Percentiles rank a stretch among this genome's conserved stretches.
Conservation (phyloP, 2,797 vertebrate genomes). For the Champsocephalus esox region DNA sequence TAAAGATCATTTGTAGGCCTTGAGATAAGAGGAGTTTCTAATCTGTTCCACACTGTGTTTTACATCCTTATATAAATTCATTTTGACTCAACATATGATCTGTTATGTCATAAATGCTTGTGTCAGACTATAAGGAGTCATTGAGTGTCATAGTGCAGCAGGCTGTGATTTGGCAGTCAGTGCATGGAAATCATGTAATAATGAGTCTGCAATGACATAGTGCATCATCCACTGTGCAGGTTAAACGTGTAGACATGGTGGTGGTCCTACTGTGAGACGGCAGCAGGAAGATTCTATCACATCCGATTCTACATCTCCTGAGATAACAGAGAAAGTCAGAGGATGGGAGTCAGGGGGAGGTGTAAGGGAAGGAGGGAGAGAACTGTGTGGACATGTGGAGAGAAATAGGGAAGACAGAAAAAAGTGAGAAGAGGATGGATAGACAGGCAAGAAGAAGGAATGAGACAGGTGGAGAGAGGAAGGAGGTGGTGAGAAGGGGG, state of each 20-base stretch:
- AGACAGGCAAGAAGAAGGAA: constrained; percentile 36
- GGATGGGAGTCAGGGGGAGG: constrained; percentile 44
- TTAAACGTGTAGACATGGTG: neutral
- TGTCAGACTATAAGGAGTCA: constrained; percentile 22
- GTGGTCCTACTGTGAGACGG: neutral
- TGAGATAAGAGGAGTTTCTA: neutral
- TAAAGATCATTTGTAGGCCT: neutral
- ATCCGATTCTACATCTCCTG: constrained; percentile 53
- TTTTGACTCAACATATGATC: neutral
- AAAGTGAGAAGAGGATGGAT: constrained; percentile 36
- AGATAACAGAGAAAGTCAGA: constrained; percentile 45
- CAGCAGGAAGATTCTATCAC: constrained; percentile 40
- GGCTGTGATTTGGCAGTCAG: neutral
- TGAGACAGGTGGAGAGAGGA: constrained; percentile 58
- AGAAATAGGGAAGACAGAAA: constrained; percentile 38
- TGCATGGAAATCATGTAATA: neutral
- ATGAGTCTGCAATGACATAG: neutral
- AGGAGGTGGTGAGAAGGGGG: neutral
- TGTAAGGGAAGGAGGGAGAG: constrained; percentile 22
- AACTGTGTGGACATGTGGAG: constrained; percentile 14
- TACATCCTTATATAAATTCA: neutral
- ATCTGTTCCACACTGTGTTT: neutral
- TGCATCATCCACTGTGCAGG: neutral
- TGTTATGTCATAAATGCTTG: neutral
- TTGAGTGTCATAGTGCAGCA: constrained; percentile 5